Conservation (phyloP, 1,140 invertebrate species). For the Drosophila carrolli region DNA sequence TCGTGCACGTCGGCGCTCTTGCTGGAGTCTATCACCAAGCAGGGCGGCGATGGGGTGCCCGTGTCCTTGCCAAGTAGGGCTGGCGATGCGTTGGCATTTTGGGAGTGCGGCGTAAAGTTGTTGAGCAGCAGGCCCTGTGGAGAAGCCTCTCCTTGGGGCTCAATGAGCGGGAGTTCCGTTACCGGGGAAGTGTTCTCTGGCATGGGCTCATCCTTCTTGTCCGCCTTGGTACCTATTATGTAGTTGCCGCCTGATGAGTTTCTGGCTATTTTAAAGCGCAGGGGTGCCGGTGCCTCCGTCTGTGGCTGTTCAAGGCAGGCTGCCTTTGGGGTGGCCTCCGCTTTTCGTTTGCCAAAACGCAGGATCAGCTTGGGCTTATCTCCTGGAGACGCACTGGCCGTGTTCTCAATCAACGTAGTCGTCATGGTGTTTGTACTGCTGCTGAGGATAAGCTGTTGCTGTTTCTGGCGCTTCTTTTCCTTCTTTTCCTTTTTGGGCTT, state of each 20-base stretch:
- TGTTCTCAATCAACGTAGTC: slow-evolving; percentile 82
- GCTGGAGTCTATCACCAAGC: slow-evolving; percentile 75
- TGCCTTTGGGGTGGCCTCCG: slow-evolving; percentile 75
- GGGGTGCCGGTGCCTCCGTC: slow-evolving; percentile 87
- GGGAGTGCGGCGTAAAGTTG: slow-evolving; percentile 71
- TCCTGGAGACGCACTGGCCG: slow-evolving; percentile 80
- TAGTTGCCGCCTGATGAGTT: slow-evolving; percentile 90
- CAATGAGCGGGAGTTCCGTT: slow-evolving; percentile 43
- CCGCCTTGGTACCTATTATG: slow-evolving; percentile 85
- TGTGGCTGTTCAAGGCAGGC: slow-evolving; percentile 19
- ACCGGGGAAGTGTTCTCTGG: slow-evolving; percentile 40
- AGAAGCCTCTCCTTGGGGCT: slow-evolving; percentile 40
- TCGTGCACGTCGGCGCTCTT: slow-evolving; percentile 79
- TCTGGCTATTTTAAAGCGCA: slow-evolving; percentile 92
- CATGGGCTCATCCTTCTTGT: slow-evolving; percentile 40
- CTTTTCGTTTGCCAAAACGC: slow-evolving; percentile 85
- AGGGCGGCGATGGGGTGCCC: slow-evolving; percentile 75
- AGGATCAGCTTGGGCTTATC: slow-evolving; percentile 88
- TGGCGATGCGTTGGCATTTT: slow-evolving; percentile 72
- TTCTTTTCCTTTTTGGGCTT: slow-evolving; percentile 87
- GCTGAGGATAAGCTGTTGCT: slow-evolving; percentile 41
- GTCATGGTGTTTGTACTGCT: slow-evolving; percentile 62
- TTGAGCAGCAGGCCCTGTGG: slow-evolving; percentile 46
- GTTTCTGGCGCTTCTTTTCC: slow-evolving; percentile 88
- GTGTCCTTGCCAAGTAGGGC: slow-evolving; percentile 70